phyloP scores from a whole-genome alignment of 92 coral and sea anemone genomes.

The Desmophyllum pertusum region DNA sequence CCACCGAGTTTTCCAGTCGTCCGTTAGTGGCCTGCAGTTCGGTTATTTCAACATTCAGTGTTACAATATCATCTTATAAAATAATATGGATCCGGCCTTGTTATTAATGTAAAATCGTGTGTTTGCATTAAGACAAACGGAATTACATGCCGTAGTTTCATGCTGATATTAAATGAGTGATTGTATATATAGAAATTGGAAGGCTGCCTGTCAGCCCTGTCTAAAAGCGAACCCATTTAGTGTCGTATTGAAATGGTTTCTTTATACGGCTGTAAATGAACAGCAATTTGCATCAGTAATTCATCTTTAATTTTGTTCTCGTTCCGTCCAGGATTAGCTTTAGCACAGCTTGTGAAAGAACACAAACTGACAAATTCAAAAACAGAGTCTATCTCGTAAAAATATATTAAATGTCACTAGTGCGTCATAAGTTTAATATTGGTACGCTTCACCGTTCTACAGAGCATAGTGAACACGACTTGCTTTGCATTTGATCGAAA shows the following conservation, averaged over 20 bases:
- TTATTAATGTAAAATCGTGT: background rate
- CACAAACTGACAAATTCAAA: background rate
- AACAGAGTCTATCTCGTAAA: background rate
- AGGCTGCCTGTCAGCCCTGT: background rate
- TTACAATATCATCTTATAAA: background rate
- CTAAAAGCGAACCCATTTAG: background rate
- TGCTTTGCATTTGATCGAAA: no score
- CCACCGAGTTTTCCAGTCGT: background rate
- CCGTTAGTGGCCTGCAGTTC: background rate
- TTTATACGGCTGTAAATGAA: background rate
- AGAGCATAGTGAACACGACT: no score
- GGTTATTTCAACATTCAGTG: background rate
- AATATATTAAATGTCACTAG: no score
- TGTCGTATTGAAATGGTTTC: background rate
- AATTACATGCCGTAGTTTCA: background rate
- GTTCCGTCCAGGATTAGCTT: no score
- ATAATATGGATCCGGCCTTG: no score
- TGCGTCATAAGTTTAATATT: no score
- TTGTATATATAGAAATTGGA: background rate
- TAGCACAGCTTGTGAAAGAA: background rate
- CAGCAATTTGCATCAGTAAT: background rate
- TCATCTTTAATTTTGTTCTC: background rate
- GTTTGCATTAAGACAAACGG: background rate
- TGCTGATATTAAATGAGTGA: background rate
- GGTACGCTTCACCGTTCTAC: no score